Evolutionary conservation across 2,797 vertebrate species (phyloP).

Genomic region (Tolypeutes matacus): DNA sequence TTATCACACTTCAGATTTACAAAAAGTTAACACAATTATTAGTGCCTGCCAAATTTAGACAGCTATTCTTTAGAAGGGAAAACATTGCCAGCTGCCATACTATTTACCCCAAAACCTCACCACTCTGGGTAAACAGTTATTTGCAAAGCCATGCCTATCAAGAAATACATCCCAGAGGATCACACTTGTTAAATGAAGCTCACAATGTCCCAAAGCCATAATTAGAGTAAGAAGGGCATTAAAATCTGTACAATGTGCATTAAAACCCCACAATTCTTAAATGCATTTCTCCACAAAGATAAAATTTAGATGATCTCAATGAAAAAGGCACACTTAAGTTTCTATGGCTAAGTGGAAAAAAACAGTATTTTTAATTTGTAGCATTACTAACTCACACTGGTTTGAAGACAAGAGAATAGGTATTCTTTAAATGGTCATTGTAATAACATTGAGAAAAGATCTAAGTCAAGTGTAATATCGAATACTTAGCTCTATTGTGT

Average conservation of each 20-base stretch:
- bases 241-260: not conserved
- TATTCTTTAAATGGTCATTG: not conserved
- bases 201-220: not conserved
- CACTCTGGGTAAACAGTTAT: not conserved
- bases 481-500: not conserved
- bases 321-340: not conserved
- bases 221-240: not conserved
- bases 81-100: not conserved
- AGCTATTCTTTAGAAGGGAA: slow-evolving; percentile 29
- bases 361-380: not conserved
- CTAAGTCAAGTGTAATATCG: not conserved
- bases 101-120: not conserved
- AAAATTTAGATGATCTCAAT: not conserved
- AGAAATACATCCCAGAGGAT: not conserved
- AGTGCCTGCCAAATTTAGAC: not conserved
- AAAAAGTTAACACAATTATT: not conserved
- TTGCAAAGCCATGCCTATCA: not conserved
- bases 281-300: slow-evolving; percentile 42
- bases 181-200: not conserved
- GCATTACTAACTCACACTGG: not conserved
- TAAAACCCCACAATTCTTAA: not conserved
- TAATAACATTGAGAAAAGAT: not conserved
- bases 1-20: not conserved
- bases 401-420: not conserved
- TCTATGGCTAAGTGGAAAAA: not conserved